Evolutionary conservation across 2,797 vertebrate genomes (phyloP).

Genomic region (Malacoctenus gilli): DNA sequence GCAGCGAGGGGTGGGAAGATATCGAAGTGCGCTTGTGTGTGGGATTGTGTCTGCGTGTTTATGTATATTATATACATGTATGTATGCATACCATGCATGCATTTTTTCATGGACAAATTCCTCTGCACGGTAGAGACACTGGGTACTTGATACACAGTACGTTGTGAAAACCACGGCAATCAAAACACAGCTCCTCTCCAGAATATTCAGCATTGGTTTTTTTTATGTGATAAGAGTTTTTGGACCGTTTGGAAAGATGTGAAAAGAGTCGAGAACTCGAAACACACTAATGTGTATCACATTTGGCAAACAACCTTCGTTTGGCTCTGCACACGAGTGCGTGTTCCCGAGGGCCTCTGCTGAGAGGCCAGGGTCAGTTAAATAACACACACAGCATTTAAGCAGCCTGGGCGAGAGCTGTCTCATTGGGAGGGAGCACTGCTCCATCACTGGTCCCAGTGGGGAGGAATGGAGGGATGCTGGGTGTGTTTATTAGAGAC

Average conservation of each 20-base stretch:
- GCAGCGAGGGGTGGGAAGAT: slow-evolving; percentile 4
- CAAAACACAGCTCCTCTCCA: too few species aligned
- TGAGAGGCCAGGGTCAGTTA: slow-evolving; percentile 62
- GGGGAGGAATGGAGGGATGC: slow-evolving; percentile 51
- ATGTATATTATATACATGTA: background rate
- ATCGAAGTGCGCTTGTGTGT: slow-evolving; percentile 4
- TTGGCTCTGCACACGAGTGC: slow-evolving; percentile 38
- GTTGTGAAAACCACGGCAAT: background rate
- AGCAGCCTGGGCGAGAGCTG: slow-evolving; percentile 49
- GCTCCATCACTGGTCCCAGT: slow-evolving; percentile 63
- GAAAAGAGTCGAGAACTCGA: too few species aligned
- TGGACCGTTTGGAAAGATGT: too few species aligned
- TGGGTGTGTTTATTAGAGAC: slow-evolving; percentile 65
- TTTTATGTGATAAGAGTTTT: too few species aligned
- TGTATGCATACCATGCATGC: background rate
- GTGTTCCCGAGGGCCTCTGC: slow-evolving; percentile 54
- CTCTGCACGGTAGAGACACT: too few species aligned
- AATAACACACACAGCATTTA: slow-evolving; percentile 60
- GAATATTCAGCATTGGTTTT: too few species aligned
- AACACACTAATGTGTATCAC: slow-evolving; percentile 21
- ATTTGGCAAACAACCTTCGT: slow-evolving; percentile 46
- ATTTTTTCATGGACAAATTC: background rate
- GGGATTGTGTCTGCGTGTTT: slow-evolving; percentile 3
- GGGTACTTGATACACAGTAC: too few species aligned
- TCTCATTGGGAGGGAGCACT: slow-evolving; percentile 50